phyloP scores from a whole-genome alignment of 2,113 vertebrate species.

The Microtus pennsylvanicus region DNA sequence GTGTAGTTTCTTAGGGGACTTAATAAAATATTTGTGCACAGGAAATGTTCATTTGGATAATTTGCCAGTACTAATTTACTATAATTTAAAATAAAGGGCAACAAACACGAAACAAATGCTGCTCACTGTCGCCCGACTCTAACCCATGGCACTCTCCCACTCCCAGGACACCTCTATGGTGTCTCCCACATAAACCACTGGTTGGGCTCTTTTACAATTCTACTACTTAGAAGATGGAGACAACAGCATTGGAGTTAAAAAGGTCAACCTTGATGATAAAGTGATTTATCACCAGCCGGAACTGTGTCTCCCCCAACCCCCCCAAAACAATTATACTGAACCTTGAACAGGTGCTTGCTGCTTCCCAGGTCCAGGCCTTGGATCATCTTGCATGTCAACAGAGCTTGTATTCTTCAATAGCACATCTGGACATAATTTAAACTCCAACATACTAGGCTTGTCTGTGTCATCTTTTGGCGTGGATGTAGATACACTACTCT shows the following conservation, averaged over 20 bases:
- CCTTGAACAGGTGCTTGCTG: slow-evolving; percentile 82
- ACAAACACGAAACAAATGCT: neutral
- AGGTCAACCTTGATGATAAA: neutral
- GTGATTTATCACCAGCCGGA: neutral
- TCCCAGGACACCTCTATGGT: neutral
- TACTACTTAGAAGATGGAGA: neutral
- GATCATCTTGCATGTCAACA: slow-evolving; percentile 56
- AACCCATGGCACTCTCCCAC: neutral
- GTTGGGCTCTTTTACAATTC: too few species aligned
- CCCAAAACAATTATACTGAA: slow-evolving; percentile 66
- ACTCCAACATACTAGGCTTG: slow-evolving; percentile 82
- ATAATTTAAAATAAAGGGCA: neutral
- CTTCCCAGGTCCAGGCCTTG: slow-evolving; percentile 55
- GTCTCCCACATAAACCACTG: neutral
- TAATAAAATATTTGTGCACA: neutral
- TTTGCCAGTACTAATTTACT: neutral
- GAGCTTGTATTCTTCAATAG: slow-evolving; percentile 74
- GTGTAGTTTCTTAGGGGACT: neutral
- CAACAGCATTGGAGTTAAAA: neutral
- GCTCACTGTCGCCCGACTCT: too few species aligned
- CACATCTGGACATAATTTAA: slow-evolving; percentile 88
- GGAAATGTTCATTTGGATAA: neutral
- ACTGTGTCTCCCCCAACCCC: neutral
- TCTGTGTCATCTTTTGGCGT: neutral
- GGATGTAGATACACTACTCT: neutral